phyloP scores from a whole-genome alignment of 2,113 vertebrate species.

The Catharus fuscescens region DNA sequence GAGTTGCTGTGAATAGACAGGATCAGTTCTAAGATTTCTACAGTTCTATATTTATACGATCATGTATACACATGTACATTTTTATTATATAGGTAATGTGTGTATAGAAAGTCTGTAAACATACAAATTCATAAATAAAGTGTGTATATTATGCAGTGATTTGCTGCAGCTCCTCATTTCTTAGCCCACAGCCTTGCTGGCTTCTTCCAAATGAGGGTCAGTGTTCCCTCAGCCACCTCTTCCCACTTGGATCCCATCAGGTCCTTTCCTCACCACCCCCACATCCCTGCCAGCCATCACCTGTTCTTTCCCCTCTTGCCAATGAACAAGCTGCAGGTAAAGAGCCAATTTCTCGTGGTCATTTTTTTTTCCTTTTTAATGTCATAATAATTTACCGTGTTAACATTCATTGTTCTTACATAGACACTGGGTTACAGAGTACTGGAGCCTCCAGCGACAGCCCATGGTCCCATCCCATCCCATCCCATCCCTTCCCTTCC shows the following conservation, averaged over 20 bases:
- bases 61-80: slow-evolving; percentile 83
- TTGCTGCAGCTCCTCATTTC: slow-evolving; percentile 12
- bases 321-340: neutral
- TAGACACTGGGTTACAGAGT: slow-evolving; percentile 68
- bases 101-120: slow-evolving; percentile 83
- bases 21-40: slow-evolving; percentile 75
- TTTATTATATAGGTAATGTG: slow-evolving; percentile 81
- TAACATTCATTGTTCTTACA: slow-evolving; percentile 73
- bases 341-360: neutral
- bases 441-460: slow-evolving; percentile 44
- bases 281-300: neutral
- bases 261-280: neutral
- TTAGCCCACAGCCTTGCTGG: rapidly evolving
- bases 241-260: neutral
- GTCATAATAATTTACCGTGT: slow-evolving; percentile 70
- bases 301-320: rapidly evolving
- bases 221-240: neutral
- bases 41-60: slow-evolving; percentile 82
- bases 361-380: slow-evolving; percentile 45
- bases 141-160: slow-evolving; percentile 82
- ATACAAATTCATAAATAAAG: slow-evolving; percentile 78
- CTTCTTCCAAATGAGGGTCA: neutral
- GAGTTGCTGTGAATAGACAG: slow-evolving; percentile 72
- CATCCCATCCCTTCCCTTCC: too few relatives aligned
- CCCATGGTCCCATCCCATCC: neutral